Conservation (phyloP, 2,888 invertebrate genomes). For the Xanthostigma xanthostigma region DNA sequence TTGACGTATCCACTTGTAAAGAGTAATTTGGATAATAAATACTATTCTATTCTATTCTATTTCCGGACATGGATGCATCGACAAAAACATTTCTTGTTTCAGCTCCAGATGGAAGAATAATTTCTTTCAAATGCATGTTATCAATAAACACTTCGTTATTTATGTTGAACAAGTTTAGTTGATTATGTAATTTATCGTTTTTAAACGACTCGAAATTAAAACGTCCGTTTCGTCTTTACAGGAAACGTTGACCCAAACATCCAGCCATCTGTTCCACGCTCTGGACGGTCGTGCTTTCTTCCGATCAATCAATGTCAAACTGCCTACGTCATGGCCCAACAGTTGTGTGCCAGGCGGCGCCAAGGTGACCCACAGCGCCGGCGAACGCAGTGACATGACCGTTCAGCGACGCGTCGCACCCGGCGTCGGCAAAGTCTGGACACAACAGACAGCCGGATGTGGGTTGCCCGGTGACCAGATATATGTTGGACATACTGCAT, state of each 20-base stretch:
- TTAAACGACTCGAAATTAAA: too few relatives aligned
- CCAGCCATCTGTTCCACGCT: conserved; percentile 38
- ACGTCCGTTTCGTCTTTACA: conserved; percentile 23
- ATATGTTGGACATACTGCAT: conserved; percentile 30
- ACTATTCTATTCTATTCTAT: too few relatives aligned
- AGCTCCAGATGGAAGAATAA: too few relatives aligned
- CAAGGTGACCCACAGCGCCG: conserved; percentile 28
- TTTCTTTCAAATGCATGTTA: too few relatives aligned
- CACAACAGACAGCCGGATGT: conserved; percentile 44
- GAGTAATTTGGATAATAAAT: too few relatives aligned
- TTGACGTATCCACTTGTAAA: too few relatives aligned
- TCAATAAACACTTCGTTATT: too few relatives aligned
- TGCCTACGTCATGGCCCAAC: conserved; percentile 43
- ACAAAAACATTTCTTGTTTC: too few relatives aligned
- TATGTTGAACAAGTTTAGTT: too few relatives aligned
- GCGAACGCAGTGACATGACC: conserved; percentile 38
- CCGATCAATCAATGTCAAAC: conserved; percentile 38
- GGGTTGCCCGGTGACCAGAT: conserved; percentile 42
- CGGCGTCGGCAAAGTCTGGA: conserved; percentile 38
- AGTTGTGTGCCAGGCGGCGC: conserved; percentile 27
- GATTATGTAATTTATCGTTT: too few relatives aligned
- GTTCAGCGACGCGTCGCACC: conserved; percentile 33
- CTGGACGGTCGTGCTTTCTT: conserved; percentile 40
- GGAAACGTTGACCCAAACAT: conserved; percentile 37
- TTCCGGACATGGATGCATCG: too few relatives aligned